Base-by-base conservation (phyloP, 2,797 vertebrate genomes). In the Oreochromis mossambicus region DNA sequence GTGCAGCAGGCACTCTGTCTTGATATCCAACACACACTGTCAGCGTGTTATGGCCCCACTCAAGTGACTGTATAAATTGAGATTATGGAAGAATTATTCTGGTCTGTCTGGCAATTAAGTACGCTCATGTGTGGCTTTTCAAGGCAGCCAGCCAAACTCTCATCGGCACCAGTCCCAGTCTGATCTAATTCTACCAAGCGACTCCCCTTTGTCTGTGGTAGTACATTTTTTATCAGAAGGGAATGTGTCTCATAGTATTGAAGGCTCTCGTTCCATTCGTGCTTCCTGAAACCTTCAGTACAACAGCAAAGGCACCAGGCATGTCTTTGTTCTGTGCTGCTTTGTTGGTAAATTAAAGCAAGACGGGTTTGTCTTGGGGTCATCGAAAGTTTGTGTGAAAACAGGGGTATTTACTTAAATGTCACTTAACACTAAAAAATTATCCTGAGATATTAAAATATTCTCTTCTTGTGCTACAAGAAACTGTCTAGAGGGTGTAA, bases 61-160 rank as follows among this genome's bases (percentile, higher is more conserved):
- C 93, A 92, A 95, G 91, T 86, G 87, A 91, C 93, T 94, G 91
- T 94, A 93, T 95, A 94, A 95, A 95, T 95, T 95, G 92, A 92
- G 91, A 95, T 95, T 95, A 97, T 96, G 95, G 96, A 96, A 96
- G 95, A 97, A 98, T 98, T 97, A 96, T 96, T 97, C 95, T 96
- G 96, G 96, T 97, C 97, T 97, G 96, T 96, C 95, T 97, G 95
- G 95, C 97, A 97, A 98, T 97, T 97, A 96, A 97, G 97, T 95
- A 95, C 89, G 89, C 96, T 97, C 95, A 97, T 96, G 96, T 97
- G 97, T 96, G 97, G 97, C 95, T 98, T 98, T 96, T 91, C 90
- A 95, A 95, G 97, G 96, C 97, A 96, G 94, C 91, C 93, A 92
- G 97, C 97, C 97, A 98, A 97, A 95, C 95, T 96, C 94, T 97